Base-by-base conservation (phyloP, 2,888 invertebrate genomes). In the Tenthredo amoena region DNA sequence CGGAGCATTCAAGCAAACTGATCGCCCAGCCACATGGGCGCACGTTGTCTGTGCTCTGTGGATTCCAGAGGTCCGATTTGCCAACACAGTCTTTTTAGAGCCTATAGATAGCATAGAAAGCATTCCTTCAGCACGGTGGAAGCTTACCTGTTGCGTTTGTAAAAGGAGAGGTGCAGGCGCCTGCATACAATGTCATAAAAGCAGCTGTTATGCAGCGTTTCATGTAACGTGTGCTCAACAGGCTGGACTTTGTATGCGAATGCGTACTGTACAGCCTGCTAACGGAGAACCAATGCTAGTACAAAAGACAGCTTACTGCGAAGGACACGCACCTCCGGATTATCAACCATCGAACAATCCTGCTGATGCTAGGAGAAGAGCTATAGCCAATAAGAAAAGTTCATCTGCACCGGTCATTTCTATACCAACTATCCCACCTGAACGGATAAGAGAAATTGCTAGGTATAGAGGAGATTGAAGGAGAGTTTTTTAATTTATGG, bases 181-280 rank as follows among this genome's bases (percentile, higher is more conserved):
- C 0, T 99, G 99, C 92, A 99, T 99, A 87, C 99, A 99, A 94
- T 99, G 99, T 93, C 99, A 99, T 94, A 98, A 98, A 91, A 97
- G 96, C 89, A 99, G 98, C 93, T 99, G 99, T 93, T 99, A 99
- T 93, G 97, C 98, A 10, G 99, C 99, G 0, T 99, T 99, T 94
- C 99, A 99, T 93, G 99, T 99, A 3, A 99, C 99, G 0, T 99
- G 99, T 94, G 99, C 99, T 0, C 99, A 99, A 93, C 98, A 98
- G 92, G 99, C 99, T 37, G 98, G 96, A 0, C 95, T 99, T 0
- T 97, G 98, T 91, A 99, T 99, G 99, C 97, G 98, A 91, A 99
- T 99, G 97, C 98, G 99, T 91, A 98, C 99, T 0, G 97, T 98
- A 0, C 96, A 96, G 90, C 93, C 93, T 47, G 92, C 94, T 83